A percentile compares a stretch with the other conserved stretches of the same genome.
phyloP scores from a whole-genome alignment of 2,113 vertebrate species.

The Catharus bicknelli region DNA sequence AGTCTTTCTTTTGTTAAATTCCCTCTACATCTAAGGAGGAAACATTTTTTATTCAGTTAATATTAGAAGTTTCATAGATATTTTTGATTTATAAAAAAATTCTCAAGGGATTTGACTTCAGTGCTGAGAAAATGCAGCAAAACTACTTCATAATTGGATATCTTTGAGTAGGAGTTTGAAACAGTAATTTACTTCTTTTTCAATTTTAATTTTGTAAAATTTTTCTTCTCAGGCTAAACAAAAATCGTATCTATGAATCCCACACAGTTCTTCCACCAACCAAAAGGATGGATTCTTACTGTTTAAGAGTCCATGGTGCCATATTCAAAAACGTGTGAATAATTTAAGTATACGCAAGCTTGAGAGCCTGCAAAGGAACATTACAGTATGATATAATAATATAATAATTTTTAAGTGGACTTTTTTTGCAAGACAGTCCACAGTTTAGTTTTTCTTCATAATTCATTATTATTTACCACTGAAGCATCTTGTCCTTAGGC shows the following conservation, averaged over 20 bases:
- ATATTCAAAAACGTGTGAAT: neutral
- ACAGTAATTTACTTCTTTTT: neutral
- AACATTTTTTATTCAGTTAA: slow-evolving; percentile 16
- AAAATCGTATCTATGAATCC: neutral
- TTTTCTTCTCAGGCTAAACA: slow-evolving; percentile 41
- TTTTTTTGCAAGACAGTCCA: neutral
- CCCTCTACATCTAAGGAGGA: neutral
- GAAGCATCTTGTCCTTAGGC: slow-evolving; percentile 14
- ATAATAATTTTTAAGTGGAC: neutral
- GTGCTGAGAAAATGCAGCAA: slow-evolving; percentile 38
- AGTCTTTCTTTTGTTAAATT: neutral
- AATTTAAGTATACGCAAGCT: neutral
- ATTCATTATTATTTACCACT: slow-evolving; percentile 20
- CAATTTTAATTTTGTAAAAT: slow-evolving; percentile 36
- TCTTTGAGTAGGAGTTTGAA: slow-evolving; percentile 60
- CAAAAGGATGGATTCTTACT: neutral
- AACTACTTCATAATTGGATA: slow-evolving; percentile 47
- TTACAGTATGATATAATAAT: neutral
- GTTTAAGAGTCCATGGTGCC: neutral
- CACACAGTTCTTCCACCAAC: neutral
- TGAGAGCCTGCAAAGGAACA: neutral
- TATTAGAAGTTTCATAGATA: slow-evolving; percentile 23
- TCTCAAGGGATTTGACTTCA: slow-evolving; percentile 24
- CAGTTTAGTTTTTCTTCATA: neutral
- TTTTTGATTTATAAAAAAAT: slow-evolving; percentile 39